A percentile compares a stretch with the other conserved stretches of the same genome.
These are phyloP conservation scores for Marmota flaviventris DNA, from an alignment of 2,113 vertebrate genomes.

Conservation along the genomic window DNA sequence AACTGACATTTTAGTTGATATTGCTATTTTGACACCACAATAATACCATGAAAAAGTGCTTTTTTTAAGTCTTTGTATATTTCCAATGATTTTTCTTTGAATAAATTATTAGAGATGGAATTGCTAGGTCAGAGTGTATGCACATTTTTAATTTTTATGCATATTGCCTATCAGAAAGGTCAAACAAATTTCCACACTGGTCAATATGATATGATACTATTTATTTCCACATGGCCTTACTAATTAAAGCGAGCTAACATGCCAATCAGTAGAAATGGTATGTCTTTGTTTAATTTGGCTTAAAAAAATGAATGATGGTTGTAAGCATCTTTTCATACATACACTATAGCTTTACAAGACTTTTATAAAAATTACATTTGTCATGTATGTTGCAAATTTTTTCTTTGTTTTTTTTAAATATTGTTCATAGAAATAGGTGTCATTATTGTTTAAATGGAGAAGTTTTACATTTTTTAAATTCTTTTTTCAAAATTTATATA, in stretches of 20 bases:
- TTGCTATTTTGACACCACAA: not conserved
- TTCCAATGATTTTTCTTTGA: constrained; percentile 60
- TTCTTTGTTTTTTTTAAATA: not conserved
- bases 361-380: not conserved
- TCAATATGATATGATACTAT: constrained; percentile 8
- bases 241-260: constrained; percentile 30
- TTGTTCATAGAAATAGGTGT: not conserved
- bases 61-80: not conserved
- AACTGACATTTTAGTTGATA: constrained; percentile 41
- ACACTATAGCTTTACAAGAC: not conserved
- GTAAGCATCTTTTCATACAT: not conserved
- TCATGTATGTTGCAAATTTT: not conserved
- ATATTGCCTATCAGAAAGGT: constrained; percentile 62
- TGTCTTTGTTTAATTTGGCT: not conserved
- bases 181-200: constrained; percentile 8
- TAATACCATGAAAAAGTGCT: not conserved
- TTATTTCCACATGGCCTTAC: not conserved
- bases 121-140: constrained; percentile 48
- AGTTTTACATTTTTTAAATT: not conserved
- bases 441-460: not conserved
- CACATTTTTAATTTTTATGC: constrained; percentile 63
- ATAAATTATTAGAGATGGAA: constrained; percentile 62
- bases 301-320: not conserved
- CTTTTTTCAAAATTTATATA: not conserved
- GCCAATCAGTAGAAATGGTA: constrained; percentile 15